Conservation (phyloP, 2,797 vertebrate genomes). For the Aphelocoma californica region DNA sequence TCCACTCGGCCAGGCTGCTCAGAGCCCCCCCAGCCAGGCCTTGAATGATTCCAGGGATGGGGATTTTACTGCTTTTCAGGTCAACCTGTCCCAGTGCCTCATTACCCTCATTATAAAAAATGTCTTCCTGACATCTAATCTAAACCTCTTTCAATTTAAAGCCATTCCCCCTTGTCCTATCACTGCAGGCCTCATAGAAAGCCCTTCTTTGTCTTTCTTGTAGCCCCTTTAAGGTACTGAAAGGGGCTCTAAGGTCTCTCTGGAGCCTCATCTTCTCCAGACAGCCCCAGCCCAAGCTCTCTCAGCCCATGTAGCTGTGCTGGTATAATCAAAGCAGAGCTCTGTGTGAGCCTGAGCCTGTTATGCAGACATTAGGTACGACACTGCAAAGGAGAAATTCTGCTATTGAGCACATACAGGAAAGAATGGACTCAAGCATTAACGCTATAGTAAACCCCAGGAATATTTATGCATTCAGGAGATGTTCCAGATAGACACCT, state of each 20-base stretch:
- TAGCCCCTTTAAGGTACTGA: background rate
- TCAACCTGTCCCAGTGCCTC: background rate
- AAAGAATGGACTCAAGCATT: background rate
- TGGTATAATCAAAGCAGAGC: background rate
- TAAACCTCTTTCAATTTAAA: background rate
- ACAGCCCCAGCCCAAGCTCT: background rate
- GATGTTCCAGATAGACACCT: background rate
- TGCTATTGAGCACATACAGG: background rate
- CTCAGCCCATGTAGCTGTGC: background rate
- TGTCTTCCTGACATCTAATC: no score
- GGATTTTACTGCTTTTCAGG: background rate
- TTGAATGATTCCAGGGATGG: background rate
- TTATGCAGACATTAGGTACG: no score
- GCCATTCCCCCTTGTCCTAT: background rate
- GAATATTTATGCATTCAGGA: background rate
- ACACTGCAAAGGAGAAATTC: background rate
- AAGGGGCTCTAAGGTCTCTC: background rate
- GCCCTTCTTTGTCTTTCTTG: background rate
- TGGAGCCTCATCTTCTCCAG: background rate
- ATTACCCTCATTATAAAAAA: fast-evolving
- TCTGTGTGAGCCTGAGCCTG: background rate
- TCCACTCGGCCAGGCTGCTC: background rate
- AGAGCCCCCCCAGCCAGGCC: fast-evolving
- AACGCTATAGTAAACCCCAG: background rate
- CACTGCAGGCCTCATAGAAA: background rate